Evolutionary conservation across 92 coral and sea anemone genomes (phyloP), one percentile per base, ranked within the genome.

Genomic region (Porites evermanni): DNA sequence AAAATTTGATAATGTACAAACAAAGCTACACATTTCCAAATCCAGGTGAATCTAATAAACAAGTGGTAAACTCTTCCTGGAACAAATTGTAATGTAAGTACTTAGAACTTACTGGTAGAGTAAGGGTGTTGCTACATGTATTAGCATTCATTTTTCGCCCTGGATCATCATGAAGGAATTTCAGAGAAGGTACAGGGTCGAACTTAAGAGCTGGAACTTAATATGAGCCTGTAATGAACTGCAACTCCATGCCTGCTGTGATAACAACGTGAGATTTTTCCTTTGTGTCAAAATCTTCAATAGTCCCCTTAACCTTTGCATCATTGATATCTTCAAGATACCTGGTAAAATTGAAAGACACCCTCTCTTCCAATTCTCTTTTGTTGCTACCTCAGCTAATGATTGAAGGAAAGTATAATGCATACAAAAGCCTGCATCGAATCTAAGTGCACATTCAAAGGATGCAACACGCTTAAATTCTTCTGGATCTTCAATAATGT

Each of bases 371-470:
- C 66, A 79, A 53, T 18, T 64, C 79, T 74, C 87, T 79, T 76
- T 84, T 86, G 90, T 89, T 89, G 87, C 84, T 89, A 87, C 72
- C 79, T 91, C 88, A 81, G 81, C 89, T 58, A 88, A 70, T 64
- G 79, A 76, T 65, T 79, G 86, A 74, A 91, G 70, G 85, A 91
- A 61, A 61, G 79, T 70, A 54, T 80, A 81, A 75, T 81, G 88
- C 63, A 80, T 87, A 53, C 84, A n/a, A 71, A 79, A 86, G 44
- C 93, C 93, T 54, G 87, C 87, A 50, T 90, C 80, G 64, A 87
- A 87, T 66, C 82, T 74, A 67, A 79, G 60, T 16, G 91, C 50
- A 51, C 86, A 91, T 88, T 88, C 86, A 82, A 69, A 91, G n/a
- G 91, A 91, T 58, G 91, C 91, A 50, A 81, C 88, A 64, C 76